Percentiles rank a stretch among this genome's conserved stretches.
These are phyloP conservation scores for Typhlomys cinereus DNA, from an alignment of 2,113 vertebrate genomes.

Conservation along the genomic window DNA sequence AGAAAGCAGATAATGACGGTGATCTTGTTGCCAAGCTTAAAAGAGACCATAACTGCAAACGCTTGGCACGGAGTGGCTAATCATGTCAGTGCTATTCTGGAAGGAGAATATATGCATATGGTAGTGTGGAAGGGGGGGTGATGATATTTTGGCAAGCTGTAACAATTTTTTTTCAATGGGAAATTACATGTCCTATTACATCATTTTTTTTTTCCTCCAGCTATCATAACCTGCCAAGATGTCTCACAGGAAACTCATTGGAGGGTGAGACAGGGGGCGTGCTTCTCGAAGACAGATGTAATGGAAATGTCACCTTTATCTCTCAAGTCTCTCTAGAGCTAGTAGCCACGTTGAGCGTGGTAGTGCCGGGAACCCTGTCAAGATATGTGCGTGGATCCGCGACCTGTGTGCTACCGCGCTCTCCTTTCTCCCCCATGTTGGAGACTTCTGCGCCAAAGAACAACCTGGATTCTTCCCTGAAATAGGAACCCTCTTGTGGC, in stretches of 20 bases:
- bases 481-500: not conserved
- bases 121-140: conserved; percentile 31
- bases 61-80: not conserved
- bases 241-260: conserved; percentile 87
- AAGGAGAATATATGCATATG: not conserved
- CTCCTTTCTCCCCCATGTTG: not conserved
- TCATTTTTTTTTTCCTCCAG: conserved; percentile 60
- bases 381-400: conserved; percentile 70
- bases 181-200: conserved; percentile 79
- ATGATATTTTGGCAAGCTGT: conserved; percentile 63
- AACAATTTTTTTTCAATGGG: conserved; percentile 64
- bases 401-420: not conserved
- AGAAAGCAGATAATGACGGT: not conserved
- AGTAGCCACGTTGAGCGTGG: conserved; percentile 72
- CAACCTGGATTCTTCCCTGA: not conserved
- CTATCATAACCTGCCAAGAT: conserved; percentile 85
- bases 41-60: not conserved
- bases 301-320: conserved; percentile 89
- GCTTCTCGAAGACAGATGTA: conserved; percentile 86
- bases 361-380: conserved; percentile 65
- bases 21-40: not conserved
- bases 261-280: conserved; percentile 85
- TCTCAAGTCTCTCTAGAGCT: conserved; percentile 82
- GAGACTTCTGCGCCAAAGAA: not conserved
- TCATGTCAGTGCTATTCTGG: conserved; percentile 2